Evolutionary conservation across 1,140 invertebrate genomes (phyloP), one percentile per base, ranked within the genome.

Genomic region (Sminthurides bifidus): DNA sequence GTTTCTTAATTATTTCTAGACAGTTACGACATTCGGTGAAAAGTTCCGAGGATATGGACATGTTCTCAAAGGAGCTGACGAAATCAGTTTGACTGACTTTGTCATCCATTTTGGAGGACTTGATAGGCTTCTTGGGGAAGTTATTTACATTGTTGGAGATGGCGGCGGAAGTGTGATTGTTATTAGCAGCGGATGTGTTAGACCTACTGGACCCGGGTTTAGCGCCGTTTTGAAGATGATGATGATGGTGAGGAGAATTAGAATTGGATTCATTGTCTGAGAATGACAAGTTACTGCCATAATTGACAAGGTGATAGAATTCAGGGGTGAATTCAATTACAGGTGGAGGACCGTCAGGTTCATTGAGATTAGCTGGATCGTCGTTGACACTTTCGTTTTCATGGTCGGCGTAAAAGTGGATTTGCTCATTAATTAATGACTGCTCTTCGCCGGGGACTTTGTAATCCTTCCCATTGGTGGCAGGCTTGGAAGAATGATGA

Each of bases 11-110:
- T 17, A 64, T 54, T 38, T 64, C 62, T 37, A 64, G 37, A 38
- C 62, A 64, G 43, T 64, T 64, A 33, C 62, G 30, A 37, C 62
- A 64, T 45, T 64, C 62, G 6, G 52, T 58, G 24, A 60, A 64
- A 10, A 64, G 41, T 24, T 64, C 62, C 2, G 61, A 56, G n/a
- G 62, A 64, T 8, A 54, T 52, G n/a, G 56, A 58, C 23, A 64
- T 33, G 26, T 60, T 64, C 43, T 64, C 62, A 0, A 52, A 50
- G 21, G 62, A 64, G 26, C 55, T 58, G 14, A 23, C 40, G 31
- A 64, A 64, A 52, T 64, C 62, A 17, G 62, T 64, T 33, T 64
- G 62, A 44, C 58, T 64, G 15, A 64, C 45, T 64, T 64, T 64
- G 35, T 64, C 62, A 54, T 64, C 62, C 48, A 54, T 59, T 40